These are phyloP conservation scores for Leptothorax acervorum DNA, from an alignment of 2,888 invertebrate genomes.

Conservation along the genomic window DNA sequence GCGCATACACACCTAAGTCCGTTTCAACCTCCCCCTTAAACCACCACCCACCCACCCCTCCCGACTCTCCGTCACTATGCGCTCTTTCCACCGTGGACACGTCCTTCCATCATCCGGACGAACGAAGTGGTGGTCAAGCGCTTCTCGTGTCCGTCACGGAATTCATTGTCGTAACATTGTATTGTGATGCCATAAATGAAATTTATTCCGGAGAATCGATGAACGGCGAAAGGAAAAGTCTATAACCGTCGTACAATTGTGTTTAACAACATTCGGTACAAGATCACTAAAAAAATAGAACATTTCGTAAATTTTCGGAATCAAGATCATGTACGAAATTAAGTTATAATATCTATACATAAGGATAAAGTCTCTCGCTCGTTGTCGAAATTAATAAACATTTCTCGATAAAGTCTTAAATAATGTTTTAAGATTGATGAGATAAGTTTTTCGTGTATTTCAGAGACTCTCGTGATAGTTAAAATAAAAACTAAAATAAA, in stretches of 20 bases:
- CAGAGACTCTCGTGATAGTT: not conserved
- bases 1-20: slow-evolving; percentile 68
- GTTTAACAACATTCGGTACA: not conserved
- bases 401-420: too few relatives aligned
- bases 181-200: slow-evolving; percentile 15
- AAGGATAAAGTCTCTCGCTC: not conserved
- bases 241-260: not conserved
- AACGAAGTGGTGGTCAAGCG: slow-evolving; percentile 66
- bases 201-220: slow-evolving; percentile 5
- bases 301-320: not conserved
- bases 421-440: not conserved
- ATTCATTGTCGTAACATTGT: slow-evolving; percentile 49
- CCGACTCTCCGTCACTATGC: slow-evolving; percentile 56
- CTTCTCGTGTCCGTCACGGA: slow-evolving; percentile 16
- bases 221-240: not conserved
- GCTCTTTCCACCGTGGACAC: slow-evolving; percentile 68
- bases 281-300: not conserved
- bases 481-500: not conserved
- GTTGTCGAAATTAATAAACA: too few relatives aligned
- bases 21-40: slow-evolving; percentile 24
- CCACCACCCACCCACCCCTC: not conserved
- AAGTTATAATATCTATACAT: not conserved
- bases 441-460: not conserved
- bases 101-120: slow-evolving; percentile 72
- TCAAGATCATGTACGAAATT: not conserved